A percentile compares a stretch with the other conserved stretches of the same genome.
Evolutionary conservation across 64 coral and sea anemone genomes (phyloP).

Genomic region (Pocillopora damicornis): DNA sequence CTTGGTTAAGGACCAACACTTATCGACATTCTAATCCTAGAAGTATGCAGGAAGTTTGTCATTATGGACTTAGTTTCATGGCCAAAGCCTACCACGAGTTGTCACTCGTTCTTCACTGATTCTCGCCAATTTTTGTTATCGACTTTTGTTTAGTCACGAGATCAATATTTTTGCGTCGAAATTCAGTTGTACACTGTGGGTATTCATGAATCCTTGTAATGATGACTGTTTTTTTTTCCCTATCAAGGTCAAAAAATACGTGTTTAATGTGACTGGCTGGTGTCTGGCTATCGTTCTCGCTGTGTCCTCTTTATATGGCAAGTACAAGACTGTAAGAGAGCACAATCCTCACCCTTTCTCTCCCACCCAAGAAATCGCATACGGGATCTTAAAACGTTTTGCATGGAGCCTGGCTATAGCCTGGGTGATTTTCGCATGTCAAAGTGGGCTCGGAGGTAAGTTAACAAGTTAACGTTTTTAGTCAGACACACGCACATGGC

Average conservation of each 20-base stretch:
- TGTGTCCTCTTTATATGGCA: background rate
- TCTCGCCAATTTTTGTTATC: too few relatives aligned
- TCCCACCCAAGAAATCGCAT: slow-evolving; percentile 24
- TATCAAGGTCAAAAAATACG: background rate
- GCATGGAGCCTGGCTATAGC: slow-evolving; percentile 52
- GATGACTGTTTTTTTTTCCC: background rate
- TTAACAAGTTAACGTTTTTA: background rate
- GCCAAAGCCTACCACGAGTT: too few relatives aligned
- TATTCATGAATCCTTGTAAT: background rate
- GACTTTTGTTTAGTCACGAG: too few relatives aligned
- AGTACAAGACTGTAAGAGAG: background rate
- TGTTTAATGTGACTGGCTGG: background rate
- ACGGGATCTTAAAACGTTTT: slow-evolving; percentile 55
- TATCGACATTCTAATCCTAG: too few relatives aligned
- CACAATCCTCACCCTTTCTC: background rate
- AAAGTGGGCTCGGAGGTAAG: slow-evolving; percentile 49
- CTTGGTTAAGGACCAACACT: too few relatives aligned
- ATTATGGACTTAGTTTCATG: too few relatives aligned
- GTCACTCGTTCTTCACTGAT: too few relatives aligned
- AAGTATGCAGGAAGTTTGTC: too few relatives aligned
- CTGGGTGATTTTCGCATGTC: slow-evolving; percentile 68
- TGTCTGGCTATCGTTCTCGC: background rate
- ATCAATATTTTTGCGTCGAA: too few relatives aligned
- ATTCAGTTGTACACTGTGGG: background rate
- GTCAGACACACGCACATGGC: background rate